Base-by-base conservation (phyloP, 2,113 vertebrate genomes). In the Dicaeum eximium region DNA sequence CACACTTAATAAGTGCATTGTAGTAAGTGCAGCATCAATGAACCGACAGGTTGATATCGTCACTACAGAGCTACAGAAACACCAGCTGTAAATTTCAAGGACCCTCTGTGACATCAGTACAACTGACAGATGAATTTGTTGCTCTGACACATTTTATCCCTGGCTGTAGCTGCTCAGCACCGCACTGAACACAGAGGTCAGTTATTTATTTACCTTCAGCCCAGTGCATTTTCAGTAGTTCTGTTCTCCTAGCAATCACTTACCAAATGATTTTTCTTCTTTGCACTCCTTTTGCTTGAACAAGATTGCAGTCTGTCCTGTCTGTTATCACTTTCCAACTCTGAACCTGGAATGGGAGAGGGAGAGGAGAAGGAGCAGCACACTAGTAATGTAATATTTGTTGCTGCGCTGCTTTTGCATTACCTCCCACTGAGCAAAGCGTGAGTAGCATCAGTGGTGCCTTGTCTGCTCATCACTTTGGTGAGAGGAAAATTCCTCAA, bases 401-500 rank as follows among this genome's bases (percentile, higher is more conserved):
- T 62, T 77, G 21, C 86, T 93, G 85, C 6, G 4, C 35, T 54
- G 64, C 61, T 93, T 95, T 92, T 95, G 56, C 38, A 12, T 92
- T 72, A 67, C 67, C 92, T 84, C 60, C 93, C 73, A 75, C 62
- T n/a, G 50, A 96, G 82, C 82, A 35, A 57, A 91, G 92, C 40
- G 3, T 80, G 91, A 95, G 82, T 13, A 83, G 78, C 91, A 86
- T 92, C 88, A 89, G 65, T 12, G 50, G 42, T 86, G 88, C 62
- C 95, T 82, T 48, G 27, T 94, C 83, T 96, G 91, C 92, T 93
- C 91, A 92, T 96, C 91, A 79, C 89, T 96, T 95, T 88, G 91
- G 93, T 2, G 15, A 96, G 82, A 81, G 75, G 71, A 95, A 95
- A 97, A 97, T 96, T 95, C 88, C 77, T 92, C 91, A 88, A 27